Evolutionary conservation across 2,888 invertebrate genomes (phyloP).

Genomic region (Shargacucullia verbasci): DNA sequence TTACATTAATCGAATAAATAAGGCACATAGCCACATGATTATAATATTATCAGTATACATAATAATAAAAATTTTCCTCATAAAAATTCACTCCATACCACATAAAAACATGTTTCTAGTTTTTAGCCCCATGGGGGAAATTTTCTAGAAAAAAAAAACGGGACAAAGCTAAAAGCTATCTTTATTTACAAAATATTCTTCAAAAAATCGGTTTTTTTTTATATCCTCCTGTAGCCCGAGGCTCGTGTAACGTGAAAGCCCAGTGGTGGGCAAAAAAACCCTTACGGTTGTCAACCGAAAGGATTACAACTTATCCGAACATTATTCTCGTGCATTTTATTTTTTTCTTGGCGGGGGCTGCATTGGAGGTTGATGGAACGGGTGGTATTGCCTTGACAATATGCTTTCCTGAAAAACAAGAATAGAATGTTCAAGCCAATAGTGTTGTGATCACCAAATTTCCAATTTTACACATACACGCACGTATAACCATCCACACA

Average conservation of each 20-base stretch:
- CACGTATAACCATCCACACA: too few species aligned
- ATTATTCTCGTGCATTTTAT: constrained; percentile 59
- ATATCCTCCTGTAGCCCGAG: constrained; percentile 56
- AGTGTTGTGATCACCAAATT: too few species aligned
- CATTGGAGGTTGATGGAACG: constrained; percentile 83
- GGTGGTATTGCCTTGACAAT: constrained; percentile 80
- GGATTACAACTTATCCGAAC: constrained; percentile 70
- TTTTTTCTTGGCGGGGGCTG: constrained; percentile 77
- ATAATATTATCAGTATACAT: constrained; percentile 48
- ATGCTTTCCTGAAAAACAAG: constrained; percentile 76
- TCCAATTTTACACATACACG: too few species aligned
- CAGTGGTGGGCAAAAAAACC: constrained; percentile 63
- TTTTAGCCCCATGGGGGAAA: constrained; percentile 38
- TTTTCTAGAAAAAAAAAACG: constrained; percentile 39
- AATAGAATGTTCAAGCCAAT: constrained; percentile 4
- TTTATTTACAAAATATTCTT: constrained; percentile 71
- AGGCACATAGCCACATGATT: constrained; percentile 78
- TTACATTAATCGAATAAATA: constrained; percentile 67
- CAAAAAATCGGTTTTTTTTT: constrained; percentile 63
- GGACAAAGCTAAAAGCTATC: constrained; percentile 49
- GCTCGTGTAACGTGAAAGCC: constrained; percentile 56
- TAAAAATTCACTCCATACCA: constrained; percentile 54
- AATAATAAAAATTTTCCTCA: constrained; percentile 39
- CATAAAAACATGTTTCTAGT: constrained; percentile 33
- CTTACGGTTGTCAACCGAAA: constrained; percentile 72